Percentiles rank a stretch among this genome's conserved stretches.
Conservation (phyloP, 1,140 invertebrate genomes). For the Conus betulinus region DNA sequence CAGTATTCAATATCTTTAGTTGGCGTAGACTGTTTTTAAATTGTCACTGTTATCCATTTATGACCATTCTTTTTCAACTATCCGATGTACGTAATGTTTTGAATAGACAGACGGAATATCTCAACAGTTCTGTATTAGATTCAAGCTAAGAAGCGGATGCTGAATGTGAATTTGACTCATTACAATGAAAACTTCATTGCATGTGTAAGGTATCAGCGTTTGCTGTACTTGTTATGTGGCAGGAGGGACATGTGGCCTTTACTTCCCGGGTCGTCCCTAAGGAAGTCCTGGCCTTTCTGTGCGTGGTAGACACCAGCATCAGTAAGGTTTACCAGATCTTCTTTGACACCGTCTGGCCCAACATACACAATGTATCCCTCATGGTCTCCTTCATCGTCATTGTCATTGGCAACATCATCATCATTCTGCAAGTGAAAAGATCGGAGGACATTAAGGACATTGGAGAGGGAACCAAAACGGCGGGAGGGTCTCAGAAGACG, state of each 20-base stretch:
- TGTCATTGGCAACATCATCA: conserved; percentile 67
- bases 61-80: no score
- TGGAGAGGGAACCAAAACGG: neutral
- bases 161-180: no score
- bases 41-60: no score
- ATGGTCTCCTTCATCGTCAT: conserved; percentile 55
- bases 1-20: no score
- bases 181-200: no score
- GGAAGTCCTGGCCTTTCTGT: conserved; percentile 48
- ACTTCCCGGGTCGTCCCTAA: conserved; percentile 50
- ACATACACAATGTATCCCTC: conserved; percentile 60
- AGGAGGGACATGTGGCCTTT: conserved; percentile 50
- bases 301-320: conserved; percentile 50
- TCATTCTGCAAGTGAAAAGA: conserved; percentile 50
- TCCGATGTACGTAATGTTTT: no score
- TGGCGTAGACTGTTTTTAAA: no score
- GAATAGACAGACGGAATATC: no score
- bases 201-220: no score
- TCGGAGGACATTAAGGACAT: conserved; percentile 43
- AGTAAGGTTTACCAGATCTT: conserved; percentile 46
- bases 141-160: no score
- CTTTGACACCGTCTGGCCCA: conserved; percentile 56
- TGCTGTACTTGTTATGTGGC: neutral
- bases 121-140: no score
- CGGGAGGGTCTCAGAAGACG: neutral